phyloP scores from a whole-genome alignment of 2,888 invertebrate genomes.

The Temnothorax ravouxi region DNA sequence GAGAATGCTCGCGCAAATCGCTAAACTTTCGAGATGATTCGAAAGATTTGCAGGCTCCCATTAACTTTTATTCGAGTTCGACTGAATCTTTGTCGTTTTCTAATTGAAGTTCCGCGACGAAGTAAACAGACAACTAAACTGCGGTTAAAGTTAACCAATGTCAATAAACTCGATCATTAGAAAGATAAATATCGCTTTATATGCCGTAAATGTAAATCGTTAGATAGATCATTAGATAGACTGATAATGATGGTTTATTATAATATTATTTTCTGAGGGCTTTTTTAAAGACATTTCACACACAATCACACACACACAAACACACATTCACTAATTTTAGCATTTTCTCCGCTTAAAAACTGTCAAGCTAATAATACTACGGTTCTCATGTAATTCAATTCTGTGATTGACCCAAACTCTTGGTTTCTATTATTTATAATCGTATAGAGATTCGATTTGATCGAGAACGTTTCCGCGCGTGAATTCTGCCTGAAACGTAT shows the following conservation, averaged over 20 bases:
- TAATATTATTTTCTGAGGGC: background rate
- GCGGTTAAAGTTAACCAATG: background rate
- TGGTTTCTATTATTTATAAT: conserved; percentile 39
- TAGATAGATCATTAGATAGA: background rate
- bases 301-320: too few relatives aligned
- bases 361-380: conserved; percentile 4
- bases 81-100: conserved; percentile 10
- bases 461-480: conserved; percentile 2
- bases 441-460: conserved; percentile 11
- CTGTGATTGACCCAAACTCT: background rate
- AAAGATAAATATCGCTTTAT: background rate
- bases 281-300: background rate
- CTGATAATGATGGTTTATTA: background rate
- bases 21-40: conserved; percentile 27
- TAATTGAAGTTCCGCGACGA: background rate
- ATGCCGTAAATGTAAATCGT: too few relatives aligned
- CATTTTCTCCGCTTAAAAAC: background rate
- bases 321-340: background rate
- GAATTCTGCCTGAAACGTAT: conserved; percentile 17
- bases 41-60: conserved; percentile 6
- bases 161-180: background rate
- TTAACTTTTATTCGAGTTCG: conserved; percentile 2
- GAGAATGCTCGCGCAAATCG: conserved; percentile 10
- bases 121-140: background rate
- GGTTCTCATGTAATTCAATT: background rate